Evolutionary conservation across 1,140 invertebrate species (phyloP).

Genomic region (Eciton burchellii): DNA sequence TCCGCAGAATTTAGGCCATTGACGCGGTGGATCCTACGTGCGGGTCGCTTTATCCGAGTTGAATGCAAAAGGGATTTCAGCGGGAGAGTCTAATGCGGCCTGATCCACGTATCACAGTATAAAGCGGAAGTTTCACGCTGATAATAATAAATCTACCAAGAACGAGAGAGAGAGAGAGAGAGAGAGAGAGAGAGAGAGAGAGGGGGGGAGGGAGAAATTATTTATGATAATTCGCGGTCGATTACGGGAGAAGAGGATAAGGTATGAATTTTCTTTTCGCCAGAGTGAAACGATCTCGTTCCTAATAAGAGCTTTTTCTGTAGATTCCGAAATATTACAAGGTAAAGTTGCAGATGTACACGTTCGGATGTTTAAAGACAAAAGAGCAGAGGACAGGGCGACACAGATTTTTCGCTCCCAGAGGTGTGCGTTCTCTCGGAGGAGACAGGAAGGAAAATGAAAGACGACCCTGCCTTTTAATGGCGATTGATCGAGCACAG

Average conservation of each 20-base stretch:
- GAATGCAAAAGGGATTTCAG: constrained; percentile 43
- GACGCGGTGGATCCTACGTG: constrained; percentile 35
- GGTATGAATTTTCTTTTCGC: neutral
- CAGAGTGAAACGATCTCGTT: neutral
- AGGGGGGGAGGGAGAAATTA: neutral
- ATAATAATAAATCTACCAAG: constrained; percentile 10
- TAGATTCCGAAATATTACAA: neutral
- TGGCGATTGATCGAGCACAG: constrained; percentile 50
- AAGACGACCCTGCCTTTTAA: constrained; percentile 52
- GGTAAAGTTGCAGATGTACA: neutral
- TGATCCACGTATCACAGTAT: constrained; percentile 13
- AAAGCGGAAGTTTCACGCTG: neutral
- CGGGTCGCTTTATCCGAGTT: constrained; percentile 49
- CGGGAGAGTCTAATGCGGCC: constrained; percentile 28
- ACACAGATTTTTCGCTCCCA: constrained; percentile 28
- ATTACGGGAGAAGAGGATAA: constrained; percentile 4
- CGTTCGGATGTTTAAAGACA: constrained; percentile 9
- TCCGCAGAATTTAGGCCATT: constrained; percentile 55
- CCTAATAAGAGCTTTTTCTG: neutral
- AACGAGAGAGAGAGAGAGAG: neutral
- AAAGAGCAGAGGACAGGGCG: constrained; percentile 3
- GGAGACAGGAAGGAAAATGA: constrained; percentile 39
- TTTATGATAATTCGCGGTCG: neutral
- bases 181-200: neutral
- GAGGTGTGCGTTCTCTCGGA: constrained; percentile 20